Percentiles rank a stretch among this genome's conserved stretches.
Conservation (phyloP, 2,888 invertebrate genomes). For the Drosophila neonasuta region DNA sequence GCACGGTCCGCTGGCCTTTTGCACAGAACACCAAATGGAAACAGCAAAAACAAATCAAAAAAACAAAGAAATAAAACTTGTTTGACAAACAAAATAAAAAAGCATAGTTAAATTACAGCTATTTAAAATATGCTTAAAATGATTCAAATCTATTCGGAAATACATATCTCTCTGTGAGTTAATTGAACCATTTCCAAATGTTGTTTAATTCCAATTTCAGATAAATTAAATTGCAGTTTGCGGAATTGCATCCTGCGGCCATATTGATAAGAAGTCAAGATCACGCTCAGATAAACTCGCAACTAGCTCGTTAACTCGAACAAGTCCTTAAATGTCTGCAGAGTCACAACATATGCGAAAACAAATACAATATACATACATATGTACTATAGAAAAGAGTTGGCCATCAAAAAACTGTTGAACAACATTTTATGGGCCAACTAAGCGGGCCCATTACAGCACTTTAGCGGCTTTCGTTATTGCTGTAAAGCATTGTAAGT, state of each 20-base stretch:
- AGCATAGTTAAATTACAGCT: slow-evolving; percentile 32
- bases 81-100: slow-evolving; percentile 42
- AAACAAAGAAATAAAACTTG: slow-evolving; percentile 40
- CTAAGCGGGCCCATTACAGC: slow-evolving; percentile 41
- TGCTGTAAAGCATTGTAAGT: slow-evolving; percentile 47
- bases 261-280: not conserved
- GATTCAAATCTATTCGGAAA: slow-evolving; percentile 16
- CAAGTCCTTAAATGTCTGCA: not conserved
- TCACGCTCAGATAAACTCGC: not conserved
- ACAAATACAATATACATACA: not conserved
- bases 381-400: slow-evolving; percentile 14
- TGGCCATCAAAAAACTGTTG: slow-evolving; percentile 9
- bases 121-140: slow-evolving; percentile 27
- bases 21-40: slow-evolving; percentile 4
- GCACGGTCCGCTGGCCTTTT: slow-evolving; percentile 52
- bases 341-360: not conserved
- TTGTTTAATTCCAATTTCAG: not conserved
- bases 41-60: not conserved
- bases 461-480: slow-evolving; percentile 38
- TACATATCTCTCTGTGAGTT: slow-evolving; percentile 12
- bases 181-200: slow-evolving; percentile 7
- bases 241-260: not conserved
- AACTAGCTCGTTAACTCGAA: not conserved
- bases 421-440: slow-evolving; percentile 38
- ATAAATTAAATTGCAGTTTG: not conserved